Base-by-base conservation (phyloP, 1,140 invertebrate genomes). In the Papilio polyxenes region DNA sequence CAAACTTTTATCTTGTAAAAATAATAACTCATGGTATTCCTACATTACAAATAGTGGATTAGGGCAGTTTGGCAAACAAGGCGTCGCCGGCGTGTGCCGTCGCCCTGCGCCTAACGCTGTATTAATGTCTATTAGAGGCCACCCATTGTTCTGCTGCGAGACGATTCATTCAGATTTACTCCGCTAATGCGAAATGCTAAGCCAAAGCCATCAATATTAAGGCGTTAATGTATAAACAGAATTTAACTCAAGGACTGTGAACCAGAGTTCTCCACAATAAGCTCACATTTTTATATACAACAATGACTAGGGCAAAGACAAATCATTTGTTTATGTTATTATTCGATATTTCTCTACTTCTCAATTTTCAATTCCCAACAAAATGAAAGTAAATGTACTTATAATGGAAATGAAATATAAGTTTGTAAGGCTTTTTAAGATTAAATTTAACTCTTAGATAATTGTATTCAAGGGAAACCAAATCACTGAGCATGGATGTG, bases 11-110 rank as follows among this genome's bases (percentile, higher is more conserved):
- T 40, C 69, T n/a, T 8, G 23, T 23, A 75, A 75, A 75, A 75
- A 5, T 0, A 1, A 37, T 31, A n/a, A 76, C 69, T 5, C 65
- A 82, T 89, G 86, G 87, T 51, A 31, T 80, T 49, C 87, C 78
- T 86, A 89, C 86, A 82, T 51, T 91, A 94, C 93, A 93, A 94
- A 93, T 94, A 92, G 93, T 89, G 92, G 93, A 93, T 94, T 94
- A 94, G 93, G 92, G 92, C 93, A 94, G 93, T 94, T 94, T 93
- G 92, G 91, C 92, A 94, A 94, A 94, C 93, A 94, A 94, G 92
- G 92, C 92, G 93, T 92, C 89, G 83, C 88, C 87, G 87, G 86
- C 93, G 91, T 89, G 91, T 88, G 92, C 88, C 88, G 85, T 69
- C 84, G 85, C 88, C 91, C 90, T 90, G 87, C 89, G 88, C 84